phyloP scores from a whole-genome alignment of 1,140 invertebrate genomes.

The Dinothrombium tinctorium region DNA sequence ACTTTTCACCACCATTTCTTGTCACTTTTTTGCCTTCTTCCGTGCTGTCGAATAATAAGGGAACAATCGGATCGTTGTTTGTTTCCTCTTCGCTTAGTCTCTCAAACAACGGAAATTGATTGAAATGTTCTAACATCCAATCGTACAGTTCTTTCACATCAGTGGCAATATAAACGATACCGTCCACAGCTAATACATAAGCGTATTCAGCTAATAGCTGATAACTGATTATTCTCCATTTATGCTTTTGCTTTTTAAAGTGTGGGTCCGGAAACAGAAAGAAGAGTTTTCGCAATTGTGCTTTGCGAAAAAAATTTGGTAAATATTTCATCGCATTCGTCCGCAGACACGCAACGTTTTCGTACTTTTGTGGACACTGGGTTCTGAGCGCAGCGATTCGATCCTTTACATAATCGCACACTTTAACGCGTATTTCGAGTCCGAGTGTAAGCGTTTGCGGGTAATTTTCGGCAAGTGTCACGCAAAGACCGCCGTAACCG shows the following conservation, averaged over 20 bases:
- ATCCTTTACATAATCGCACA: constrained; percentile 92
- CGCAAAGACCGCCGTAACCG: constrained; percentile 89
- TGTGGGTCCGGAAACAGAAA: constrained; percentile 99
- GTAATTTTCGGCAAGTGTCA: constrained; percentile 69
- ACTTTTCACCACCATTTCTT: constrained; percentile 80
- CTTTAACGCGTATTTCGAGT: constrained; percentile 94
- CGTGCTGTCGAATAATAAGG: constrained; percentile 68
- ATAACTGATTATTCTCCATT: constrained; percentile 94
- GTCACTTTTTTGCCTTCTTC: constrained; percentile 97
- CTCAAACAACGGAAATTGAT: constrained; percentile 70
- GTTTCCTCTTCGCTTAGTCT: constrained; percentile 42
- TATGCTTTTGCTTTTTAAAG: constrained; percentile 97
- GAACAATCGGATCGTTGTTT: constrained; percentile 54
- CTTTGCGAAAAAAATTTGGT: constrained; percentile 87
- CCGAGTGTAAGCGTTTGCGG: constrained; percentile 73
- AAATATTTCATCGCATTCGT: constrained; percentile 96
- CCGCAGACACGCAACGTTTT: constrained; percentile 83
- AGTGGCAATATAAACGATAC: constrained; percentile 80
- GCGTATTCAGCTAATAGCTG: constrained; percentile 86
- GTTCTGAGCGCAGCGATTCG: constrained; percentile 61
- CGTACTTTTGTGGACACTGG: constrained; percentile 47
- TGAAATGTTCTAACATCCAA: constrained; percentile 88
- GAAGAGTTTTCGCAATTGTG: constrained; percentile 91
- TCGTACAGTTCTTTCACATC: constrained; percentile 92
- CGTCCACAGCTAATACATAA: constrained; percentile 68